Conservation (phyloP, 23 tunicate species). For the Halocynthia aurantium region DNA sequence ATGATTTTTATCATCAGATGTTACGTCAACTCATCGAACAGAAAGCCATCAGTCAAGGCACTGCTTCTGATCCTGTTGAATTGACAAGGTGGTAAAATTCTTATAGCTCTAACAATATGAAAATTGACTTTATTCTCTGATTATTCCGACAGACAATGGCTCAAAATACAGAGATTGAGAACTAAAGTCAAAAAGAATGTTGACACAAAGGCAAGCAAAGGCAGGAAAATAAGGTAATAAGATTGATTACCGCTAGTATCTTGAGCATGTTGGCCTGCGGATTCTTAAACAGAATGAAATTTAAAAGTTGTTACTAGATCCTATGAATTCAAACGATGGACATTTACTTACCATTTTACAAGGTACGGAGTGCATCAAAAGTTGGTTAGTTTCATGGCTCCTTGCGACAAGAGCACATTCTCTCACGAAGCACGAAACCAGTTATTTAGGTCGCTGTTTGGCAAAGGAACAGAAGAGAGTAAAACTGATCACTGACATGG, state of each 20-base stretch:
- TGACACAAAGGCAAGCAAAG: conserved; percentile 80
- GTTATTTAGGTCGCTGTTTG: conserved; percentile 52
- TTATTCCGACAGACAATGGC: conserved; percentile 33
- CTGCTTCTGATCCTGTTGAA: conserved; percentile 26
- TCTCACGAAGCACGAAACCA: conserved; percentile 64
- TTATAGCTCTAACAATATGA: not conserved
- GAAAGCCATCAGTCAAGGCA: conserved; percentile 25
- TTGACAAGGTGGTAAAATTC: conserved; percentile 49
- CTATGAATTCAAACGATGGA: not conserved
- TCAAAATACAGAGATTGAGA: conserved; percentile 65
- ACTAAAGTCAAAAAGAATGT: conserved; percentile 62
- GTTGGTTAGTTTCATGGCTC: conserved; percentile 66
- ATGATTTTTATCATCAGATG: conserved; percentile 67
- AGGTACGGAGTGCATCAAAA: conserved; percentile 74
- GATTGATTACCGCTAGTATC: not conserved
- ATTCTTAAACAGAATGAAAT: not conserved
- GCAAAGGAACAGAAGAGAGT: not conserved
- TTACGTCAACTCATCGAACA: conserved; percentile 62
- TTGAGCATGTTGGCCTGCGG: not conserved
- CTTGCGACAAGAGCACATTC: conserved; percentile 46
- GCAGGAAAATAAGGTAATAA: conserved; percentile 58
- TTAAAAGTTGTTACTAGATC: not conserved
- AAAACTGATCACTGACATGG: too few species aligned
- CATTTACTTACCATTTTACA: not conserved
- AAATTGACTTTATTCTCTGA: not conserved